Conservation (phyloP, 2,113 vertebrate genomes). For the Neodon shergylaensis region DNA sequence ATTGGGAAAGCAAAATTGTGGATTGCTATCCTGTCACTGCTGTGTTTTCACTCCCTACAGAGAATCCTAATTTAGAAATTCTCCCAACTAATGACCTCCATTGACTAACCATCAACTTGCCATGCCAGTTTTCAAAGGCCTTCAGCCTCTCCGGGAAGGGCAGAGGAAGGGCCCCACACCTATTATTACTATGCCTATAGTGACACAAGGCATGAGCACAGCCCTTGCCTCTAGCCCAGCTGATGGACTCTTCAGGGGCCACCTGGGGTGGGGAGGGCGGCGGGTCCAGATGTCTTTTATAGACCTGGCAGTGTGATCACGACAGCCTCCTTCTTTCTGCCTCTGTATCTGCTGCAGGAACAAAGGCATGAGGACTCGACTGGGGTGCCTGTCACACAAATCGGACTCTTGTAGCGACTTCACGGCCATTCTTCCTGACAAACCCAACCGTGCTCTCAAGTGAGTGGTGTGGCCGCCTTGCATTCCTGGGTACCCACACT, state of each 20-base stretch:
- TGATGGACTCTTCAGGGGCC: neutral
- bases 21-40: slow-evolving; percentile 54
- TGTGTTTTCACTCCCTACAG: slow-evolving; percentile 59
- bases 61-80: slow-evolving; percentile 74
- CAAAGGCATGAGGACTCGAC: slow-evolving; percentile 96
- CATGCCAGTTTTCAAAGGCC: slow-evolving; percentile 56
- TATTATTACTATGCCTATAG: neutral
- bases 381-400: slow-evolving; percentile 97
- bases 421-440: slow-evolving; percentile 95
- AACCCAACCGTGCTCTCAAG: slow-evolving; percentile 94
- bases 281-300: slow-evolving; percentile 38
- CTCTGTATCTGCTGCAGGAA: slow-evolving; percentile 84
- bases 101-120: slow-evolving; percentile 61
- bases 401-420: slow-evolving; percentile 98
- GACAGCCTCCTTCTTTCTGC: slow-evolving; percentile 41
- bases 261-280: neutral
- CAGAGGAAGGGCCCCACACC: slow-evolving; percentile 6
- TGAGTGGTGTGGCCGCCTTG: slow-evolving; percentile 85
- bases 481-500: neutral
- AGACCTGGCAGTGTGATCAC: neutral
- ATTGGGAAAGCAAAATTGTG: slow-evolving; percentile 3
- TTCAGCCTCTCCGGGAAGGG: slow-evolving; percentile 35
- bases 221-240: neutral
- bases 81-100: slow-evolving; percentile 70
- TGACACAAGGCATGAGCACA: neutral